These are phyloP conservation scores for Drosophila maculinotata DNA, from an alignment of 2,888 invertebrate species.

Conservation along the genomic window DNA sequence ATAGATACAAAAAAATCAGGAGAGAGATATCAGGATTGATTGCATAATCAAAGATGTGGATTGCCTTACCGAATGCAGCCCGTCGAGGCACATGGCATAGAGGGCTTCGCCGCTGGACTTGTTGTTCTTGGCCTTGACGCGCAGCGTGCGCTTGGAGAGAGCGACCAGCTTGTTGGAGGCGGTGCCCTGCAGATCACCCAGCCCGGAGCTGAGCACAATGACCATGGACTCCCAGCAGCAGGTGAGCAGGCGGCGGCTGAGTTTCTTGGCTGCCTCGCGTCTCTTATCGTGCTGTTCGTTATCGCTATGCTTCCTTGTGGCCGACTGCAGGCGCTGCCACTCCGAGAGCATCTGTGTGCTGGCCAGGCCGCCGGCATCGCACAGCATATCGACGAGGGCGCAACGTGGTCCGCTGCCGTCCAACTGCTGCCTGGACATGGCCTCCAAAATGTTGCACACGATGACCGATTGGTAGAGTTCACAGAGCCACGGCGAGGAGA, in stretches of 20 bases:
- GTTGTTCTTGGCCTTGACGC: conserved; percentile 85
- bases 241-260: conserved; percentile 91
- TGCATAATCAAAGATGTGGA: too few relatives aligned
- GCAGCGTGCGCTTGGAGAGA: conserved; percentile 86
- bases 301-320: conserved; percentile 88
- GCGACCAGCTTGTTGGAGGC: conserved; percentile 87
- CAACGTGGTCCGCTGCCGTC: conserved; percentile 81
- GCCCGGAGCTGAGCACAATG: conserved; percentile 92
- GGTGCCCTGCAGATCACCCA: conserved; percentile 86
- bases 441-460: conserved; percentile 86
- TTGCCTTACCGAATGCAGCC: conserved; percentile 93
- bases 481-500: conserved; percentile 96
- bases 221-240: conserved; percentile 97
- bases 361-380: conserved; percentile 93
- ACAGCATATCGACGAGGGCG: conserved; percentile 85
- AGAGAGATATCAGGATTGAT: too few relatives aligned
- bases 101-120: conserved; percentile 90
- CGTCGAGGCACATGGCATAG: conserved; percentile 94
- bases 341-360: conserved; percentile 94
- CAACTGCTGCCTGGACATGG: conserved; percentile 79
- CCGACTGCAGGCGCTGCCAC: conserved; percentile 93
- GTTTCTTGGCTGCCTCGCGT: conserved; percentile 91
- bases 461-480: conserved; percentile 96
- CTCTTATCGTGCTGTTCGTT: conserved; percentile 89
- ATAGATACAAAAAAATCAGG: too few relatives aligned